Evolutionary conservation across 23 tunicate genomes (phyloP), one percentile per base, ranked within the genome.

Genomic region (Oikopleura vanhoeffeni): DNA sequence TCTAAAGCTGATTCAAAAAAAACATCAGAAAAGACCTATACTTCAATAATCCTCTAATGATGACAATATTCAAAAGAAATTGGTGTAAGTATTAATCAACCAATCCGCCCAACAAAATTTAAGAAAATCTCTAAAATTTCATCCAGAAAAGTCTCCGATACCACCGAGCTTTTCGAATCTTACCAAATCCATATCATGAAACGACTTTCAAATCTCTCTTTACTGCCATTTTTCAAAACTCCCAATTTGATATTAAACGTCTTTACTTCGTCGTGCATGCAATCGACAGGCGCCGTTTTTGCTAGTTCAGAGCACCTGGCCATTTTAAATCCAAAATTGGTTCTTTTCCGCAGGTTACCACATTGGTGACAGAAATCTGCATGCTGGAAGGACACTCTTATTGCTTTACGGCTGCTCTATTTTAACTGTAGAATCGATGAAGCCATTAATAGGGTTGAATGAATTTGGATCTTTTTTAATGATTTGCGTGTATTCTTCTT

Each of bases 361-460:
- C 99, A 95, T 95, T 41, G 76, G 88, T 40, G 83, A 88, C 40
- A 96, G 99, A 32, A 87, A 87, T 0, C 88, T 88, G 99, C 85
- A 96, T 95, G 99, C 96, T 96, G 99, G 3, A 83, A 96, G 32
- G 99, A 95, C 83, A 90, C 99, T 0, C 91, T 95, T 40, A 95
- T 95, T 39, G 89, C 99, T 0, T 84, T 95, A 90, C 87, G 99
- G 99, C 0, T 83, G 88, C 28, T 86, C 85, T 41, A 85, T 95
- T 33, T 86, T 95, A 28, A 93, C 99, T 30, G 96, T 24, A 88
- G 97, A 3, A 13, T 71, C 3, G 35, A 71, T 2, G 79, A 71
- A 49, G 60, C 60, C 60, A 4, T 8, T 8, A 18, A 49, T 4
- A 18, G 8, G 60, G 18, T 49, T 18, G 18, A n/a, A n/a, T n/a